Evolutionary conservation across 1,140 invertebrate genomes (phyloP).

Genomic region (Pseudomyrmex flavicornis): DNA sequence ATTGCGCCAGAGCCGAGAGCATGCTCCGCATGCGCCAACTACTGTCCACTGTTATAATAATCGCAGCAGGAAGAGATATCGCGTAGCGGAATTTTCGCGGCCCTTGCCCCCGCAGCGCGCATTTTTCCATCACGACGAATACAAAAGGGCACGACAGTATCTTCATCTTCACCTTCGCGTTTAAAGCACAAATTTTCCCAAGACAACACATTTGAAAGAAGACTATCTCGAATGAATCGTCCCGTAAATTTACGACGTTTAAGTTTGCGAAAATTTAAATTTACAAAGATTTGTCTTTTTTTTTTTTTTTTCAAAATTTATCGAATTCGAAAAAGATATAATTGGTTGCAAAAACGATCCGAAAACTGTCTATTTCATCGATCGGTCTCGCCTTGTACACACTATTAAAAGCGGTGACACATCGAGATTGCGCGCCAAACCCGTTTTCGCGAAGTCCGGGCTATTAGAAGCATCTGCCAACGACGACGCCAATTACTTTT

Average conservation of each 20-base stretch:
- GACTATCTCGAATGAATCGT: no score
- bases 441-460: background rate
- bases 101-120: conserved; percentile 24
- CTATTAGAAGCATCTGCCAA: conserved; percentile 35
- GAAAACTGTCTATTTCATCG: background rate
- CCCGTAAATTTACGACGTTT: no score
- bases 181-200: conserved; percentile 1
- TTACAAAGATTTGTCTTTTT: no score
- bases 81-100: conserved; percentile 54
- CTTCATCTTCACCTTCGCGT: conserved; percentile 32
- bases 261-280: no score
- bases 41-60: conserved; percentile 65
- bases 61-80: conserved; percentile 61
- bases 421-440: background rate
- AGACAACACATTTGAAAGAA: background rate
- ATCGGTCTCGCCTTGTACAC: background rate
- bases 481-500: conserved; percentile 38
- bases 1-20: conserved; percentile 63
- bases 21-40: conserved; percentile 39
- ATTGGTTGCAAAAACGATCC: background rate
- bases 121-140: background rate
- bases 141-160: conserved; percentile 30
- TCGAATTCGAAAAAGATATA: background rate
- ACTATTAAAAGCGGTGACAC: background rate
- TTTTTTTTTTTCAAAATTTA: no score